These are phyloP conservation scores for Epicauta chinensis DNA, from an alignment of 1,140 invertebrate genomes.

Conservation along the genomic window DNA sequence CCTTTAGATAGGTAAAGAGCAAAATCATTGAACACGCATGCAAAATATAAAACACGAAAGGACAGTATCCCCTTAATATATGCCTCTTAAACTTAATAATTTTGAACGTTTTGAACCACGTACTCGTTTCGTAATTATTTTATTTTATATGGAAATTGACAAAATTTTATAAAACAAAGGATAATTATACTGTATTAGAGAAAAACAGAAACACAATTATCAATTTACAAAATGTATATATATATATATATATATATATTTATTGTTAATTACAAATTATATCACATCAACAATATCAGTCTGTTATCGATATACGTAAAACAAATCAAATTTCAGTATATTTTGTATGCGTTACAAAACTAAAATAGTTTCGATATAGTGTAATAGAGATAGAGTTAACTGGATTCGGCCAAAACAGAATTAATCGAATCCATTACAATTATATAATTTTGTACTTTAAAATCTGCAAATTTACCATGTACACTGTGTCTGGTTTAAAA, in stretches of 20 bases:
- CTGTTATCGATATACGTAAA: slow-evolving; percentile 10
- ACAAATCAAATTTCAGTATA: slow-evolving; percentile 4
- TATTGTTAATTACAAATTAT: background rate
- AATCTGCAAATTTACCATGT: too few relatives aligned
- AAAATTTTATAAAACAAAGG: too few relatives aligned
- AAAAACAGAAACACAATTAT: slow-evolving; percentile 2
- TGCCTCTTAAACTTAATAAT: slow-evolving; percentile 16
- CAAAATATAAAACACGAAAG: slow-evolving; percentile 17
- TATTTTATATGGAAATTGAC: too few relatives aligned
- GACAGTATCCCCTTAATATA: slow-evolving; percentile 8
- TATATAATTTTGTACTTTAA: too few relatives aligned
- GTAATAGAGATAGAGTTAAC: too few relatives aligned
- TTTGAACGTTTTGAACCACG: too few relatives aligned
- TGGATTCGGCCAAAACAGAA: too few relatives aligned
- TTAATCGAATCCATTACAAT: too few relatives aligned
- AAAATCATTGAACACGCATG: slow-evolving; percentile 21
- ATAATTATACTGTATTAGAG: too few relatives aligned
- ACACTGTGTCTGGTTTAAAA: too few relatives aligned
- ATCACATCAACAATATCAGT: slow-evolving; percentile 19
- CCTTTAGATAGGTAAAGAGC: slow-evolving; percentile 17
- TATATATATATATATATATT: too few relatives aligned
- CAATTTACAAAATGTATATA: slow-evolving; percentile 7
- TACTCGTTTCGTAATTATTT: too few relatives aligned
- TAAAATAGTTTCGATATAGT: background rate
- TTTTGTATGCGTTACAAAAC: background rate